These are phyloP conservation scores for Reticulitermes speratus DNA, from an alignment of 1,140 invertebrate species.

Conservation along the genomic window DNA sequence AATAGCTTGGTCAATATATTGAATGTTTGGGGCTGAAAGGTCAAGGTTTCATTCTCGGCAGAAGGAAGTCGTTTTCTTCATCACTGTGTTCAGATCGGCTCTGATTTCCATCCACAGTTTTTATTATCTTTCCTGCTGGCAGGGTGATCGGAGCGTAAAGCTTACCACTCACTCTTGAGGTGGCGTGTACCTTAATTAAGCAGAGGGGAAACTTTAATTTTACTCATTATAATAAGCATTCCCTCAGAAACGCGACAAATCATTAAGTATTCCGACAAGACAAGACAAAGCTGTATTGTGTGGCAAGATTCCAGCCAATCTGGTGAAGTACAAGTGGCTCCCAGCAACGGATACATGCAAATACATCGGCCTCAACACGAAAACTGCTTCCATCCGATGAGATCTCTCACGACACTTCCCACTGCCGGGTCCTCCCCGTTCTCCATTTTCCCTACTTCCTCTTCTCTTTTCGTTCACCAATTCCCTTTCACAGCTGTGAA, in stretches of 20 bases:
- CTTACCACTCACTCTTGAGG: no score
- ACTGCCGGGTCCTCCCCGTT: neutral
- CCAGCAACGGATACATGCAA: neutral
- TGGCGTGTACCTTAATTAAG: no score
- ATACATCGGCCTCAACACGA: neutral
- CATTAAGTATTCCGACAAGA: neutral
- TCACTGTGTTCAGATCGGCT: no score
- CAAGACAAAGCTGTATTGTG: neutral
- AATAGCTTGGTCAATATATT: no score
- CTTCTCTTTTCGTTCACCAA: neutral
- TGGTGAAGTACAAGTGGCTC: neutral
- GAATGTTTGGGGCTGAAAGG: no score
- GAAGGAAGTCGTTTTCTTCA: no score
- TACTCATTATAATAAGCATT: neutral
- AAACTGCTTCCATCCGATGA: conserved; percentile 5
- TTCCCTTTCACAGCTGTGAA: no score
- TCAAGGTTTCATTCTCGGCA: no score
- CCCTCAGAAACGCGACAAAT: neutral
- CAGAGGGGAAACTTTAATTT: neutral
- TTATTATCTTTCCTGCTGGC: no score
- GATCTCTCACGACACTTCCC: neutral
- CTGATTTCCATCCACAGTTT: no score
- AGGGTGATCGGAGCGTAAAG: no score
- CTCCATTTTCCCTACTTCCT: neutral
- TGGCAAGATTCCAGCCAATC: neutral